Evolutionary conservation across 2,113 vertebrate genomes (phyloP).

Genomic region (Gambusia holbrooki): DNA sequence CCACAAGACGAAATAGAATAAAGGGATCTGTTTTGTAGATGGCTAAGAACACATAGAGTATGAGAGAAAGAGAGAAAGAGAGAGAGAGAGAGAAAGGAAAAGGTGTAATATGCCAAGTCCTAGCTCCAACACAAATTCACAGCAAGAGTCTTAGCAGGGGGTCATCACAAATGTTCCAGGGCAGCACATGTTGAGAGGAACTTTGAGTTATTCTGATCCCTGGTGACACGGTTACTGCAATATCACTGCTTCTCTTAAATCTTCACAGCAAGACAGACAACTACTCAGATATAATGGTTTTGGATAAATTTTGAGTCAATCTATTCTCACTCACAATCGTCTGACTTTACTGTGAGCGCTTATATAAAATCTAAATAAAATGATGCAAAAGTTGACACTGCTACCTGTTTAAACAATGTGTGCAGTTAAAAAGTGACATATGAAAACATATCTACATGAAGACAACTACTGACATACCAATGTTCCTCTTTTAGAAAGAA

Average conservation of each 20-base stretch:
- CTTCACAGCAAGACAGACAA: neutral
- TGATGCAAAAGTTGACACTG: no score
- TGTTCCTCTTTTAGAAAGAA: no score
- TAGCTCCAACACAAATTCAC: constrained; percentile 45
- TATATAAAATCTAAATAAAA: no score
- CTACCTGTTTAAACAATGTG: no score
- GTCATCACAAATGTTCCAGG: constrained; percentile 41
- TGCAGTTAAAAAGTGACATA: no score
- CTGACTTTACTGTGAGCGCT: no score
- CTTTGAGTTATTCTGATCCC: constrained; percentile 34
- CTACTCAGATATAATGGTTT: neutral
- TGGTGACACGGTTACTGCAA: constrained; percentile 25
- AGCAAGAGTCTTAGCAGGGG: constrained; percentile 49
- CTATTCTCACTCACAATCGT: neutral
- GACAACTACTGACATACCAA: no score
- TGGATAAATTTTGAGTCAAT: neutral
- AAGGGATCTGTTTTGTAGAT: constrained; percentile 44
- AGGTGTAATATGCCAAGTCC: constrained; percentile 36
- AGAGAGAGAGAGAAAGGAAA: constrained; percentile 8
- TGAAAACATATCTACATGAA: no score
- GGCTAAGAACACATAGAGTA: constrained; percentile 36
- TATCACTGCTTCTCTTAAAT: neutral
- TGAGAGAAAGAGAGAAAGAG: constrained; percentile 7
- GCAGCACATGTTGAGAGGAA: constrained; percentile 40
- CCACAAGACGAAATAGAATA: constrained; percentile 31